These are phyloP conservation scores for Dascillus cervinus DNA, from an alignment of 2,888 invertebrate species.

Conservation along the genomic window DNA sequence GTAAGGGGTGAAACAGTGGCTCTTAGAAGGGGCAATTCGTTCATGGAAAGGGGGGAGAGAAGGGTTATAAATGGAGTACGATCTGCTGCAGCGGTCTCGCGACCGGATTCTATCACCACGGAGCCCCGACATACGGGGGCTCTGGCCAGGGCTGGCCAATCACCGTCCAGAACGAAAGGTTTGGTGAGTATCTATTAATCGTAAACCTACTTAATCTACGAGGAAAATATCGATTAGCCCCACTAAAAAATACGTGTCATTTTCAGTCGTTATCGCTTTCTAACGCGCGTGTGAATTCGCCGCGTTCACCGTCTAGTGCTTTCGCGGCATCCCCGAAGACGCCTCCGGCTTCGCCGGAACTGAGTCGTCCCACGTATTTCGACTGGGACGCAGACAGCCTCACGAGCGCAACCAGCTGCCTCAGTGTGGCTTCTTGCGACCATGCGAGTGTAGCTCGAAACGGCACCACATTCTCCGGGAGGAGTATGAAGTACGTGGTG, in stretches of 20 bases:
- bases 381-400: conserved; percentile 65
- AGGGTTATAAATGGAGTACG: conserved; percentile 48
- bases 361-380: conserved; percentile 18
- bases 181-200: conserved; percentile 43
- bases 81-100: conserved; percentile 35
- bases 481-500: conserved; percentile 53
- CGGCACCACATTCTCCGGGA: conserved; percentile 51
- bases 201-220: not conserved
- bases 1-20: conserved; percentile 1
- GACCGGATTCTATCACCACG: conserved; percentile 53
- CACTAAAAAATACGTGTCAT: not conserved
- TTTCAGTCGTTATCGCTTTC: conserved; percentile 38
- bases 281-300: conserved; percentile 28
- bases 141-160: conserved; percentile 35
- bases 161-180: conserved; percentile 42
- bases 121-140: conserved; percentile 47
- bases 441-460: conserved; percentile 72
- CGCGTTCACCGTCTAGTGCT: conserved; percentile 27
- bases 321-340: conserved; percentile 28
- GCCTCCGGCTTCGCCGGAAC: conserved; percentile 29
- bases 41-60: conserved; percentile 35
- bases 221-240: not conserved
- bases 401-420: conserved; percentile 70
- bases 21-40: conserved; percentile 33
- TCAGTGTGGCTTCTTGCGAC: conserved; percentile 73